phyloP scores from a whole-genome alignment of 2,113 vertebrate species.

The Carettochelys insculpta region DNA sequence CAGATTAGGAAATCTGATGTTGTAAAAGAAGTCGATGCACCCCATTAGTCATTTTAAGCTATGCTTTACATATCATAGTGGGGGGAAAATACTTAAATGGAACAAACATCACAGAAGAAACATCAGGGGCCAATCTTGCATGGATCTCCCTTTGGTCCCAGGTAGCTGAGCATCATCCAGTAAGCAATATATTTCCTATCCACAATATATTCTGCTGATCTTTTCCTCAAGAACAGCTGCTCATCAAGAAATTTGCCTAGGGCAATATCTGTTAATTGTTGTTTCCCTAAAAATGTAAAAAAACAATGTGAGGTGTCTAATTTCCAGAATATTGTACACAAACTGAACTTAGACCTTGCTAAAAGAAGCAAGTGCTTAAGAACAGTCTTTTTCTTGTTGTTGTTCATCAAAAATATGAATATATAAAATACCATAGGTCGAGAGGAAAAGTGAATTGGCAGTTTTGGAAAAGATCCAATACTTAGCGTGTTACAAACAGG shows the following conservation, averaged over 20 bases:
- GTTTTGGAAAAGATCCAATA: not conserved
- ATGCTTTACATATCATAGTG: slow-evolving; percentile 55
- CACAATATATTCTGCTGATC: slow-evolving; percentile 66
- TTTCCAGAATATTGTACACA: slow-evolving; percentile 12
- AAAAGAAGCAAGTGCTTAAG: slow-evolving; percentile 13
- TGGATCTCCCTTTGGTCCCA: slow-evolving; percentile 49
- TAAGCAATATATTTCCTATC: slow-evolving; percentile 11
- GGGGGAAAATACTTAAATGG: slow-evolving; percentile 61
- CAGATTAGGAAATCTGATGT: slow-evolving; percentile 60
- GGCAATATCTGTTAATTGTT: slow-evolving; percentile 77
- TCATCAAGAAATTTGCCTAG: slow-evolving; percentile 72
- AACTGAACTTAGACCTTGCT: not conserved
- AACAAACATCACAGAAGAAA: slow-evolving; percentile 56
- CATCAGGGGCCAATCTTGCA: slow-evolving; percentile 24
- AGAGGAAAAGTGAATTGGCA: not conserved
- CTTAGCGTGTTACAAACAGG: not conserved
- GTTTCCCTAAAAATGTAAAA: slow-evolving; percentile 12
- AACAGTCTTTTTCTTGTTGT: not conserved
- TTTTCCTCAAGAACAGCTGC: slow-evolving; percentile 70
- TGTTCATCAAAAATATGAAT: not conserved
- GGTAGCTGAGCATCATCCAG: slow-evolving; percentile 12
- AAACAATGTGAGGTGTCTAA: slow-evolving; percentile 15
- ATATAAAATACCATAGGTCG: not conserved
- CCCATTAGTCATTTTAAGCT: slow-evolving; percentile 68
- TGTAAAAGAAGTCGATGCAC: slow-evolving; percentile 66